Percentiles rank a stretch among this genome's conserved stretches.
These are phyloP conservation scores for Netelia melanura DNA, from an alignment of 2,888 invertebrate genomes.

Conservation along the genomic window DNA sequence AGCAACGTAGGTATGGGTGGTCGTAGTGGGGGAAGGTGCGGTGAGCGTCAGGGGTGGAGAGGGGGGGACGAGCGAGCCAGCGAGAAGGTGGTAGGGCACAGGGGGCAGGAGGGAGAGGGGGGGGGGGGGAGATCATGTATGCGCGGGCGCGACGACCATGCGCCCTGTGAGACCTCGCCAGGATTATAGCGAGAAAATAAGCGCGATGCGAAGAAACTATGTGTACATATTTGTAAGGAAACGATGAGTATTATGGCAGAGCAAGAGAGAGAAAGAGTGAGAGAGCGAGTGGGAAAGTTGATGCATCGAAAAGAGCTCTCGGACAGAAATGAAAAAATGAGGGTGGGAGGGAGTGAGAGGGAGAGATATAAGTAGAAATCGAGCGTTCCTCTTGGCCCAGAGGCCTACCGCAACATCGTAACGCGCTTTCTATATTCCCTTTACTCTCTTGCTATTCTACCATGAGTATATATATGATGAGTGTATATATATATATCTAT, in stretches of 20 bases:
- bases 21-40: too few relatives aligned
- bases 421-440: slow-evolving; percentile 59
- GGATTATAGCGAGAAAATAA: slow-evolving; percentile 41
- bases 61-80: not conserved
- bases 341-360: slow-evolving; percentile 27
- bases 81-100: not conserved
- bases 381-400: slow-evolving; percentile 73
- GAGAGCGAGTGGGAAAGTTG: slow-evolving; percentile 24
- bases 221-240: slow-evolving; percentile 1
- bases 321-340: slow-evolving; percentile 39
- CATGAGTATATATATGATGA: not conserved
- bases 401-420: slow-evolving; percentile 78
- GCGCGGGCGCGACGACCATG: slow-evolving; percentile 51
- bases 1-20: too few relatives aligned
- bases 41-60: not conserved
- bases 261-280: slow-evolving; percentile 20
- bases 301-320: slow-evolving; percentile 34
- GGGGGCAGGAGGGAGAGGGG: not conserved
- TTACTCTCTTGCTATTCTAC: slow-evolving; percentile 18
- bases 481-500: not conserved
- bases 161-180: slow-evolving; percentile 48
- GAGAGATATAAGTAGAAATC: slow-evolving; percentile 38
- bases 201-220: slow-evolving; percentile 14
- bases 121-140: slow-evolving; percentile 6
- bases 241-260: slow-evolving; percentile 2